Conservation (phyloP, 2,797 vertebrate genomes). For the Acanthopagrus latus region DNA sequence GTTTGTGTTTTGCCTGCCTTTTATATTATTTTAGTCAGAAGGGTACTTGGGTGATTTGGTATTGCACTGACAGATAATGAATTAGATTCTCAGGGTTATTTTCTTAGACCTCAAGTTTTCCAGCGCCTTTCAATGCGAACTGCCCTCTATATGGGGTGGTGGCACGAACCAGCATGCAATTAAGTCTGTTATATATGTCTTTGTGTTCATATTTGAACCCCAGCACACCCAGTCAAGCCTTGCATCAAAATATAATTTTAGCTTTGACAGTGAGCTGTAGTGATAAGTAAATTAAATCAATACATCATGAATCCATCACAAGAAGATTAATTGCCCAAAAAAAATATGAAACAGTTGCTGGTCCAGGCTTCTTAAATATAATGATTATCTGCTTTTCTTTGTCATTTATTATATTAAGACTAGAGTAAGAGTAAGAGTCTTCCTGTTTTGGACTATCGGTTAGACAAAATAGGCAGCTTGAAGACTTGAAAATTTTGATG, state of each 20-base stretch:
- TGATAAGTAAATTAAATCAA: background rate
- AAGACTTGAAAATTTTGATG: too few relatives aligned
- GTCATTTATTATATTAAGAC: too few relatives aligned
- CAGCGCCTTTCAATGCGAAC: background rate
- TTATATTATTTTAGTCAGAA: background rate
- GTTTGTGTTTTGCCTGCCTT: background rate
- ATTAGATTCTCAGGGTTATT: background rate
- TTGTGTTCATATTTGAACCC: background rate
- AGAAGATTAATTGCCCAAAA: too few relatives aligned
- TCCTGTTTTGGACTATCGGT: too few relatives aligned
- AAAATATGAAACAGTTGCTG: too few relatives aligned
- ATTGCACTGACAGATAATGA: background rate
- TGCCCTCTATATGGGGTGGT: background rate
- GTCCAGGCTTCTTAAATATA: too few relatives aligned
- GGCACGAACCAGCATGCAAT: background rate
- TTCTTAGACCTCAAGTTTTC: background rate
- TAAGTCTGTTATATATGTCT: background rate
- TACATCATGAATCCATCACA: background rate
- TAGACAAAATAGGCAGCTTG: too few relatives aligned
- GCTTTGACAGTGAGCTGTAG: background rate
- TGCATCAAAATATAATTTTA: background rate
- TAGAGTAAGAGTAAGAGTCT: too few relatives aligned
- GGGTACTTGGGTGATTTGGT: accelerated
- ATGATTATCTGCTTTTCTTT: too few relatives aligned
- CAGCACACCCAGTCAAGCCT: background rate